Evolutionary conservation across 2,797 vertebrate genomes (phyloP).

Genomic region (Mionectes olivaceus): DNA sequence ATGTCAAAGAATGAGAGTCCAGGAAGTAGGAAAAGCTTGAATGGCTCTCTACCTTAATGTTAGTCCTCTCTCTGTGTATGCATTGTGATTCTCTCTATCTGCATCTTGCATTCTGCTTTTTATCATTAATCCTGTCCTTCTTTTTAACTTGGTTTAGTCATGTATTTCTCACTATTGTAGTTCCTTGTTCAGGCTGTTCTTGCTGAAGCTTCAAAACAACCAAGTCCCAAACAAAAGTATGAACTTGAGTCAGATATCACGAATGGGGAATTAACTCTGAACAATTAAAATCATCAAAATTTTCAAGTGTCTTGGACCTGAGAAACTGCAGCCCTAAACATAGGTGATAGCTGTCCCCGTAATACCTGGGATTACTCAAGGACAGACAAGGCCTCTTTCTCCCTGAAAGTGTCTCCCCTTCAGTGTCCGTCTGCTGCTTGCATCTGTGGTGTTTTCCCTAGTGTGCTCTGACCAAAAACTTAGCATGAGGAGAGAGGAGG

Average conservation of each 20-base stretch:
- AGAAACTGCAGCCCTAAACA: background rate
- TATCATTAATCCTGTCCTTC: background rate
- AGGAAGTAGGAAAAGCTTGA: background rate
- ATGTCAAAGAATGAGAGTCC: background rate
- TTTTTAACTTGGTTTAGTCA: background rate
- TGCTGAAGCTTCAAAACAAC: background rate
- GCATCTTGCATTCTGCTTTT: background rate
- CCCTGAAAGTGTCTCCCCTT: background rate
- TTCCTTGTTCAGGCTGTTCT: background rate
- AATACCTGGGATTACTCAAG: background rate
- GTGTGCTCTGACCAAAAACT: background rate
- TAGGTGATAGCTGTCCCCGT: fast-evolving
- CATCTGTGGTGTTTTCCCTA: background rate
- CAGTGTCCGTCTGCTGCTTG: background rate
- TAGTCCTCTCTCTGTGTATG: background rate
- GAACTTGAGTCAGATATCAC: background rate
- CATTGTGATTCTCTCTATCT: background rate
- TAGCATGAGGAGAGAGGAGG: background rate
- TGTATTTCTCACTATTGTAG: background rate
- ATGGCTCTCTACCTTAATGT: background rate
- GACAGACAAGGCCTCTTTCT: fast-evolving
- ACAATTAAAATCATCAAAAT: background rate
- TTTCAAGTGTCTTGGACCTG: background rate
- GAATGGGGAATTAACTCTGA: background rate
- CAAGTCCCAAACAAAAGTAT: background rate